Percentiles rank a stretch among this genome's conserved stretches.
Evolutionary conservation across 2,888 invertebrate species (phyloP).

Genomic region (Sycophila texana): DNA sequence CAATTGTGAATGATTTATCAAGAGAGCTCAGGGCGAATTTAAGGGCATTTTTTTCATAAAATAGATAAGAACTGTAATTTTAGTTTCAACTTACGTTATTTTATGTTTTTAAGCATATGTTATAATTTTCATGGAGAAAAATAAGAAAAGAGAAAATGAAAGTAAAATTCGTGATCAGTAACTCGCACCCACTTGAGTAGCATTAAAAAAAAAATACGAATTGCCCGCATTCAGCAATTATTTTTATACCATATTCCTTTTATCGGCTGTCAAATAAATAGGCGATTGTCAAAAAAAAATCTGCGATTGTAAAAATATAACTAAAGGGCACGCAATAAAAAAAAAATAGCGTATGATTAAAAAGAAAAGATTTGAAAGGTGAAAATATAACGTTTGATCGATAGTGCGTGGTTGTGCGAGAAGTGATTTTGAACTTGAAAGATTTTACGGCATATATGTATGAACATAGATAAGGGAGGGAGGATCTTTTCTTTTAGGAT

Average conservation of each 20-base stretch:
- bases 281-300: slow-evolving; percentile 8
- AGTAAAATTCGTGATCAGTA: slow-evolving; percentile 38
- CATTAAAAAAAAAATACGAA: slow-evolving; percentile 4
- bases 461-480: slow-evolving; percentile 49
- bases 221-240: slow-evolving; percentile 31
- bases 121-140: slow-evolving; percentile 35
- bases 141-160: slow-evolving; percentile 15
- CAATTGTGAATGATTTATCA: slow-evolving; percentile 48
- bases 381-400: slow-evolving; percentile 11
- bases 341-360: slow-evolving; percentile 35
- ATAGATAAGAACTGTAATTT: slow-evolving; percentile 52
- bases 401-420: slow-evolving; percentile 40
- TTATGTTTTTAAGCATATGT: slow-evolving; percentile 24
- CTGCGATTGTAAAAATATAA: slow-evolving; percentile 2
- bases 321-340: slow-evolving; percentile 47
- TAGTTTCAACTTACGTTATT: slow-evolving; percentile 44
- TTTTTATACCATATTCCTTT: slow-evolving; percentile 43
- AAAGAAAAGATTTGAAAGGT: slow-evolving; percentile 45
- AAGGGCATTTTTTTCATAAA: slow-evolving; percentile 57
- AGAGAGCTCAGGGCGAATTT: slow-evolving; percentile 44
- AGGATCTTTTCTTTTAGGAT: slow-evolving; percentile 47
- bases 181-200: slow-evolving; percentile 7
- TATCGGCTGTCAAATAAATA: slow-evolving; percentile 26
- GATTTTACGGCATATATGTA: slow-evolving; percentile 45
- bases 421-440: slow-evolving; percentile 32